phyloP scores from a whole-genome alignment of 2,113 vertebrate species.

The Crocuta crocuta region DNA sequence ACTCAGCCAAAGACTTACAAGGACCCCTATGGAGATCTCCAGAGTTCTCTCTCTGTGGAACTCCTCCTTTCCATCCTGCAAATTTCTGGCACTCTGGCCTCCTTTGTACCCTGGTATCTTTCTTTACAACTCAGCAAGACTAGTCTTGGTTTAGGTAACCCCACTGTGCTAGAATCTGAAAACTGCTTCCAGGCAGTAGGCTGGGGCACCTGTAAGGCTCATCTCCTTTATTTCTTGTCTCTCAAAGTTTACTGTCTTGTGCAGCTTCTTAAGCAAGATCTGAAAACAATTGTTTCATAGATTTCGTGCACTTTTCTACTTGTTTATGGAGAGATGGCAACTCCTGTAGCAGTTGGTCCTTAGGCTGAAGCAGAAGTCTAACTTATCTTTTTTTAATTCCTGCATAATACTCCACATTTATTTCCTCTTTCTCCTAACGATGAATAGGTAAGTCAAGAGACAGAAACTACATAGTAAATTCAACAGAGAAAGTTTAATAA shows the following conservation, averaged over 20 bases:
- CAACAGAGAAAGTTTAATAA: not conserved
- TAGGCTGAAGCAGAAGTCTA: not conserved
- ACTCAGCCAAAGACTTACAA: not conserved
- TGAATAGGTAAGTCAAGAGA: not conserved
- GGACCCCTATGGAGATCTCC: not conserved
- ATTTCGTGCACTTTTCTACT: not conserved
- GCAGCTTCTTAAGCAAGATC: not conserved
- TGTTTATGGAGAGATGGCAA: not conserved
- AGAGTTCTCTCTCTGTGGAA: not conserved
- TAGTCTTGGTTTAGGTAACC: not conserved
- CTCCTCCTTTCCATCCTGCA: not conserved
- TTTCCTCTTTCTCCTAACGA: not conserved
- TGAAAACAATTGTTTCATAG: conserved; percentile 1
- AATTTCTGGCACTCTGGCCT: not conserved
- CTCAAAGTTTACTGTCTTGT: not conserved
- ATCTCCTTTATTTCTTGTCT: not conserved
- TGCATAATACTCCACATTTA: not conserved
- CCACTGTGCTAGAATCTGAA: not conserved
- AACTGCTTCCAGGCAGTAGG: not conserved
- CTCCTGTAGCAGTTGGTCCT: not conserved
- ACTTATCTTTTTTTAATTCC: not conserved
- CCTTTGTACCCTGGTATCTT: not conserved
- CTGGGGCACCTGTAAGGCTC: not conserved
- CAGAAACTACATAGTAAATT: not conserved
- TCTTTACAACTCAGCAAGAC: not conserved